Conservation (phyloP, 1,140 invertebrate species). For the Caenorhabditis inopinata region DNA sequence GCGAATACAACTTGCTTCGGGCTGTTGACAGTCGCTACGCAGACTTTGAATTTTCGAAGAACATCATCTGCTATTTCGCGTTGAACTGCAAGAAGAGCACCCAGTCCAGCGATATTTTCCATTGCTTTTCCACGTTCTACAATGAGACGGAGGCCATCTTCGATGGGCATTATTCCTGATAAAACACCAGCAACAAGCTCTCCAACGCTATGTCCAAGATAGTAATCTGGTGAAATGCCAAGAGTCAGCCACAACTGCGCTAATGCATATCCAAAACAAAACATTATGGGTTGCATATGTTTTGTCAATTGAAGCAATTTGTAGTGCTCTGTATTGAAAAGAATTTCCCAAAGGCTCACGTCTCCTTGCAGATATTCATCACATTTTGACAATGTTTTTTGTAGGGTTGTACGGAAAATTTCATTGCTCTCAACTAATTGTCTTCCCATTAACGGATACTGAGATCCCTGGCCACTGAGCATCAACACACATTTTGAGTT, state of each 20-base stretch:
- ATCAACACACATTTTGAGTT: slow-evolving; percentile 37
- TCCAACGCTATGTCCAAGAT: slow-evolving; percentile 46
- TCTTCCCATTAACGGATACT: slow-evolving; percentile 45
- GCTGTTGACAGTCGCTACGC: slow-evolving; percentile 44
- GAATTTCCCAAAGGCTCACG: slow-evolving; percentile 33
- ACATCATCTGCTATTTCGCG: slow-evolving; percentile 5
- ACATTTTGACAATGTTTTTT: not conserved
- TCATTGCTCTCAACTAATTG: slow-evolving; percentile 40
- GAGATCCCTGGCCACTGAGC: slow-evolving; percentile 47
- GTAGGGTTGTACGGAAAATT: slow-evolving; percentile 28
- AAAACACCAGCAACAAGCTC: slow-evolving; percentile 46
- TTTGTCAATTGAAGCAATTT: slow-evolving; percentile 36
- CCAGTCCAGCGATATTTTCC: slow-evolving; percentile 42
- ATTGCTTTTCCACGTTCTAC: slow-evolving; percentile 43
- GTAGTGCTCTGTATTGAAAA: slow-evolving; percentile 40
- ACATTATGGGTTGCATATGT: slow-evolving; percentile 49
- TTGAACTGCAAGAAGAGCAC: slow-evolving; percentile 48
- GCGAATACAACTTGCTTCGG: slow-evolving; percentile 47
- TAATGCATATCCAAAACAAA: slow-evolving; percentile 42
- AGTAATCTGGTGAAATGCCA: slow-evolving; percentile 35
- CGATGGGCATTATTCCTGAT: slow-evolving; percentile 40
- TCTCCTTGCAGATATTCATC: slow-evolving; percentile 29
- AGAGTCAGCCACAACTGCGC: slow-evolving; percentile 25
- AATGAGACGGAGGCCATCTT: slow-evolving; percentile 45
- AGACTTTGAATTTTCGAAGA: slow-evolving; percentile 38